Percentiles rank a stretch among this genome's conserved stretches.
phyloP scores from a whole-genome alignment of 2,797 vertebrate species.

The Uromys caudimaculatus region DNA sequence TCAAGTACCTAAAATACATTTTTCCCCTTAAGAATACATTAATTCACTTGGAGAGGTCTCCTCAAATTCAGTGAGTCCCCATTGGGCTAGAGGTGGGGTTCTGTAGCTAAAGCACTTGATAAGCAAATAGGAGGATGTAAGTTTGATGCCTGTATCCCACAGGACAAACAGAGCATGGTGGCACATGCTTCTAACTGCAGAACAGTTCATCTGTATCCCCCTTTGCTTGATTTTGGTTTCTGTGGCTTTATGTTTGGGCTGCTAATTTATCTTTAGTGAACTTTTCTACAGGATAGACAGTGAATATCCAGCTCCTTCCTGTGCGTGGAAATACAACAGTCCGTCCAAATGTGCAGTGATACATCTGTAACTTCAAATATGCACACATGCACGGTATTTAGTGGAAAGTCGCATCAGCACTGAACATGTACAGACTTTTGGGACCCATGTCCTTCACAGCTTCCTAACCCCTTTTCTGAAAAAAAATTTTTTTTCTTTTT shows the following conservation, averaged over 20 bases:
- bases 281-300: background rate
- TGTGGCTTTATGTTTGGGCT: background rate
- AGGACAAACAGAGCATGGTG: background rate
- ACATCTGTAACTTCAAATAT: background rate
- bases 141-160: background rate
- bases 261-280: background rate
- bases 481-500: too few species aligned
- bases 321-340: background rate
- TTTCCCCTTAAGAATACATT: too few species aligned
- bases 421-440: background rate
- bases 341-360: background rate
- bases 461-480: background rate
- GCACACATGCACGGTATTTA: too few species aligned
- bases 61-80: background rate
- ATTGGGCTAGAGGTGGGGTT: background rate
- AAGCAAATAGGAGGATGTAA: too few species aligned
- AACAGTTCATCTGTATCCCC: background rate
- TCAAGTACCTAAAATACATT: background rate
- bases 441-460: background rate
- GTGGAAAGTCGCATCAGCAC: background rate
- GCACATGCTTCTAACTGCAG: background rate
- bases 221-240: background rate
- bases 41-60: background rate
- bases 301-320: background rate
- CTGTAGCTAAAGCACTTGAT: background rate